Base-by-base conservation (phyloP, 2,888 invertebrate genomes). In the Aradus depressus region DNA sequence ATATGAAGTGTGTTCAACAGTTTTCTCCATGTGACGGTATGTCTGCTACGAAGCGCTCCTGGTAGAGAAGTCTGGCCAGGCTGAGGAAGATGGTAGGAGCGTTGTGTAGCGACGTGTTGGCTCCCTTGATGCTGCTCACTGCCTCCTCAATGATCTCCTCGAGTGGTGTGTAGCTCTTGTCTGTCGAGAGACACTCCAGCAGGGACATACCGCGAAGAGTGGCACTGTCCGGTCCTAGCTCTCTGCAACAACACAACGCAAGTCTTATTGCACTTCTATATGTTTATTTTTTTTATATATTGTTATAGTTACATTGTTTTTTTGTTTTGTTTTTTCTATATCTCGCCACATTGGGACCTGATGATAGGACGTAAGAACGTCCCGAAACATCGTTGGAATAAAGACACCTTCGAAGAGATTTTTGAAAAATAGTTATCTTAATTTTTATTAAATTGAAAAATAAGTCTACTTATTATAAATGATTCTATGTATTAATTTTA, bases 91-190 rank as follows among this genome's bases (percentile, higher is more conserved):
- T 68, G 5, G 65, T 63, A 39, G 69, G 65, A 3, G 70, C 71
- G 57, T 75, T 75, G 60, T 75, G 74, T 50, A 76, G 62, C 1
- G 75, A 76, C 64, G 75, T 75, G 34, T 67, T 68, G 5, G 75
- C 70, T 60, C 74, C 73, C 59, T 72, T 71, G 55, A 76, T 75
- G 8, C 67, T 63, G 43, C 64, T 63, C 8, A 71, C 62, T 14
- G 70, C 66, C 43, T 65, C 63, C 54, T 72, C 72, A 18, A 72
- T 62, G 26, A 67, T 66, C 23, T 65, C 63, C 50, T 66, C 66
- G 4, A 70, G 58, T 26, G 71, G 71, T 3, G 63, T 58, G 56
- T 70, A 72, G 50, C 69, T 68, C 53, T 72, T 71, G 53, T 69
- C 70, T 10, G 59, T 52, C 35, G 66, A 54, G 19, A 72, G 63